A percentile compares a stretch with the other conserved stretches of the same genome.
phyloP scores from a whole-genome alignment of 2,113 vertebrate species.

The Centropus bengalensis region DNA sequence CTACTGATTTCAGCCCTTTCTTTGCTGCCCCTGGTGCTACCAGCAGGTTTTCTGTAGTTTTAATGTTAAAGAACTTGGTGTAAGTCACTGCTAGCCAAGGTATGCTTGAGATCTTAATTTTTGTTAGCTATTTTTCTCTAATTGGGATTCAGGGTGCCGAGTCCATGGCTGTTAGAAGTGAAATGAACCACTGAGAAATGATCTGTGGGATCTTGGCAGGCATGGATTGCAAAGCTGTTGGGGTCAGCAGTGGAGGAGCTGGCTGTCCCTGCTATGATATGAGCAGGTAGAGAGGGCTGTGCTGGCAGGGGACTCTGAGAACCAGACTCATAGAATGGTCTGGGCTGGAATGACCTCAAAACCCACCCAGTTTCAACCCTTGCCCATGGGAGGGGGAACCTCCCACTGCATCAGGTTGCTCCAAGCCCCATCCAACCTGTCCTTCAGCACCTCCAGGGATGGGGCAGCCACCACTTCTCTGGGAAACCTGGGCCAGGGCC shows the following conservation, averaged over 20 bases:
- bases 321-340: no score
- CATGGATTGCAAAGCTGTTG: fast-evolving
- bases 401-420: no score
- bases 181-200: fast-evolving
- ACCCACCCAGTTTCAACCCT: no score
- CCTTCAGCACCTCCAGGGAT: no score
- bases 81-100: background rate
- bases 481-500: no score
- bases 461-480: no score
- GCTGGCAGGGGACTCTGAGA: background rate
- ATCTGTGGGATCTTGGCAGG: background rate
- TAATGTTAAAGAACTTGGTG: background rate
- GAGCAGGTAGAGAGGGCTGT: background rate
- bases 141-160: fast-evolving
- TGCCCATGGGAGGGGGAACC: no score
- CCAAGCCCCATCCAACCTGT: no score
- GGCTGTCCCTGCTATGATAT: background rate
- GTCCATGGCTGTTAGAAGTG: background rate
- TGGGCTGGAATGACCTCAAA: no score
- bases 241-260: background rate
- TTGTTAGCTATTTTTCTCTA: background rate
- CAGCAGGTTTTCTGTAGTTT: background rate
- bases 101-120: background rate
- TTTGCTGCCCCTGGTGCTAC: background rate
- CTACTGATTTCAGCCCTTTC: fast-evolving